These are phyloP conservation scores for Microctenopoma lineatum DNA, from an alignment of 2,797 vertebrate genomes.

Conservation along the genomic window DNA sequence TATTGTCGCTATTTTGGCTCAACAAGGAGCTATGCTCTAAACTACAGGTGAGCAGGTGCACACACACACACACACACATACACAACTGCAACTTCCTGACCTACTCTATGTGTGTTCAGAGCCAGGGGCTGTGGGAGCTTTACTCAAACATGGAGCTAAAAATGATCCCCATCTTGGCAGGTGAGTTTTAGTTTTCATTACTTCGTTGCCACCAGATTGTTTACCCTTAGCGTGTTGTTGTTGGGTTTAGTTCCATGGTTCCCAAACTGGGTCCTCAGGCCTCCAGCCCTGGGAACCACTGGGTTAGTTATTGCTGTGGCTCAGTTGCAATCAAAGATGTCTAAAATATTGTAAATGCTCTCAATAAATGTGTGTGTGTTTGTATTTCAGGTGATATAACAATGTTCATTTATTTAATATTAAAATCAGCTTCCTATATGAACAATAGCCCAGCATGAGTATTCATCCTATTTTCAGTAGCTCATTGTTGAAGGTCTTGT, in stretches of 20 bases:
- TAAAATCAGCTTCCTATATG: not conserved
- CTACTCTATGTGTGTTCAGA: constrained; percentile 72
- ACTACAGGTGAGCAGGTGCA: constrained; percentile 80
- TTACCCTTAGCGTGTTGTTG: not conserved
- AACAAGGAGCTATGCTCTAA: constrained; percentile 78
- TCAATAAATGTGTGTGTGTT: not conserved
- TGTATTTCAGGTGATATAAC: no score
- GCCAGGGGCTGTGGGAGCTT: constrained; percentile 88
- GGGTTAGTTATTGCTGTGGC: not conserved
- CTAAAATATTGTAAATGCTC: not conserved
- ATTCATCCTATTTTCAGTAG: not conserved
- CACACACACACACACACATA: not conserved
- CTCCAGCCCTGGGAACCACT: no score
- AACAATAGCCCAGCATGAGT: not conserved
- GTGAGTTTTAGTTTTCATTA: constrained; percentile 70
- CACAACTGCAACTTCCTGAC: not conserved
- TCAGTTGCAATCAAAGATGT: not conserved
- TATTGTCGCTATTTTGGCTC: constrained; percentile 83
- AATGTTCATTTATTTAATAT: not conserved
- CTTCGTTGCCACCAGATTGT: not conserved
- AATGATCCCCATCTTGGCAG: constrained; percentile 92
- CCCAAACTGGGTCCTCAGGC: no score
- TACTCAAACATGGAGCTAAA: constrained; percentile 89
- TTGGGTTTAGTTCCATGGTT: not conserved
- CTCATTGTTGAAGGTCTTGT: not conserved